A percentile compares a stretch with the other conserved stretches of the same genome.
phyloP scores from a whole-genome alignment of 2,113 vertebrate species.

The Ictalurus punctatus region DNA sequence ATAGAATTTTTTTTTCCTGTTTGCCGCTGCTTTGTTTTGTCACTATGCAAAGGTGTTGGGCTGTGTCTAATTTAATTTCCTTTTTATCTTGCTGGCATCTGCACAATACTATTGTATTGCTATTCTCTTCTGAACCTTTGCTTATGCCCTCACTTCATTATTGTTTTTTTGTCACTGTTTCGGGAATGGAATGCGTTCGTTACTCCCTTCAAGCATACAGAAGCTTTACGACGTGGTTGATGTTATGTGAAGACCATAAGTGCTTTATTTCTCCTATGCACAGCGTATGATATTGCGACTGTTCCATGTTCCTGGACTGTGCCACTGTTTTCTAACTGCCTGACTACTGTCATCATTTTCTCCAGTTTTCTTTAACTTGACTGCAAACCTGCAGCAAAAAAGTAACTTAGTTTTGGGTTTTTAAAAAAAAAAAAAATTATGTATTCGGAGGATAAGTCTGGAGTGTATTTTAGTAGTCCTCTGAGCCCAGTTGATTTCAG shows the following conservation, averaged over 20 bases:
- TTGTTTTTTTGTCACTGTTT: conserved; percentile 48
- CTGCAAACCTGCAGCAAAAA: conserved; percentile 51
- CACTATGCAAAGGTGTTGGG: conserved; percentile 61
- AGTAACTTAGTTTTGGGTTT: not conserved
- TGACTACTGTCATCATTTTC: conserved; percentile 56
- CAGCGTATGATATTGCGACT: conserved; percentile 90
- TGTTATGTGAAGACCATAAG: conserved; percentile 94
- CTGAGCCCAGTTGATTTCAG: conserved; percentile 9
- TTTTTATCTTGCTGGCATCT: conserved; percentile 11
- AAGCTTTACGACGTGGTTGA: conserved; percentile 81
- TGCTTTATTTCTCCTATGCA: conserved; percentile 99
- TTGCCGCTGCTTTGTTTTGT: conserved; percentile 54
- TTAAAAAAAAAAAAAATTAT: no score
- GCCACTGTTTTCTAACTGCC: conserved; percentile 75
- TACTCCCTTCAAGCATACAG: conserved; percentile 62
- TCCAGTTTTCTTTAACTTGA: conserved; percentile 35
- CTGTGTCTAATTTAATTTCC: conserved; percentile 37
- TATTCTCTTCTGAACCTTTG: conserved; percentile 52
- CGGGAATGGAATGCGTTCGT: conserved; percentile 59
- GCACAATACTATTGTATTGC: conserved; percentile 6
- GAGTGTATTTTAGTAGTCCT: conserved; percentile 20
- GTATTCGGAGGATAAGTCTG: conserved; percentile 11
- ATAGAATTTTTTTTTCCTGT: conserved; percentile 7
- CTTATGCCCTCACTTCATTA: conserved; percentile 47
- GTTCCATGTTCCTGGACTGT: conserved; percentile 92